Evolutionary conservation across 2,888 invertebrate species (phyloP), one percentile per base, ranked within the genome.

Genomic region (Melinaea menophilus): DNA sequence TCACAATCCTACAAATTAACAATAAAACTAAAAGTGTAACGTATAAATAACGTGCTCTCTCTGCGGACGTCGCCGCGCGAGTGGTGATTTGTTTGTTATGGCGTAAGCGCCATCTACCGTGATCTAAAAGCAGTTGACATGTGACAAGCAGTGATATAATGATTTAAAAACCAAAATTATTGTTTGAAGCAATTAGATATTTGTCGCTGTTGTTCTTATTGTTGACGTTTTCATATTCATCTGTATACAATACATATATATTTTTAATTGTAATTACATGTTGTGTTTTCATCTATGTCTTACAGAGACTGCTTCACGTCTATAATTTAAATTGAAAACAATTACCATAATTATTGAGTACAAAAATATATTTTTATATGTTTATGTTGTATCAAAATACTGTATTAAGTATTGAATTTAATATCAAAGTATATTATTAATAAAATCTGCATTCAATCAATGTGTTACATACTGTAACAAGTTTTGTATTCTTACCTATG

Each of bases 1-100:
- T 61, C 61, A 64, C 41, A 55, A 58, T n/a, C 51, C 58, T 61
- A 58, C 55, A 64, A 61, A 64, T 65, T 55, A 56, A 47, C 45
- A 65, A 58, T 67, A 61, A 66, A 65, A 70, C 73, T 73, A 76
- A 76, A 75, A 79, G 78, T 71, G 72, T 57, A 33, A 48, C 59
- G 59, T 63, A 69, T 75, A 74, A 75, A 75, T 75, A 68, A 75
- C 69, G 70, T 75, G 64, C 72, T 66, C 66, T 61, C 71, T 68
- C 73, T 62, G 61, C 69, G 68, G 72, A 72, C 75, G 73, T 73
- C 74, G 71, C 67, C 70, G 72, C 64, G 65, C 70, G 73, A 81
- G 72, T 81, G 79, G 71, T 82, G 80, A 84, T 82, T 83, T 79
- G 80, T 81, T 75, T 82, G 81, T 80, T 83, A 80, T 79, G 79